Base-by-base conservation (phyloP, 2,797 vertebrate genomes). In the Sciaenops ocellatus region DNA sequence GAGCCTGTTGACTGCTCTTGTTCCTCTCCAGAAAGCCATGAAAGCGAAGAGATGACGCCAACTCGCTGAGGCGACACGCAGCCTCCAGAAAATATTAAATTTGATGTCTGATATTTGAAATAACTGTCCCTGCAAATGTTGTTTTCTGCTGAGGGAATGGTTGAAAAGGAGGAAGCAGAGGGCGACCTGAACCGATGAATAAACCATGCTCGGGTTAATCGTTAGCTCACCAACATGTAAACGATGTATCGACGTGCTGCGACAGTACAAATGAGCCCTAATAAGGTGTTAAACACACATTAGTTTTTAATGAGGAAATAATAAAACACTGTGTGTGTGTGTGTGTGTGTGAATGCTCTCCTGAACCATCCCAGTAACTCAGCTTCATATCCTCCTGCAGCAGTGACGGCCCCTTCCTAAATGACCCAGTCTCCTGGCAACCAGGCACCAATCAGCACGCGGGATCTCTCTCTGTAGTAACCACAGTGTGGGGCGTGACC, bases 401-500 rank as follows among this genome's bases (percentile, higher is more conserved):
- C 95, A 97, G 96, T 94, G 97, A 98, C 96, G 95, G 96, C 96
- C 96, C 97, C 94, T 99, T 97, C 92, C 95, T 97, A 84, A 97
- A 98, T 75, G 97, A 98, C 91, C 92, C 94, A 93, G 93, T 95
- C 92, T 94, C 95, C 94, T 95, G 98, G 98, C 98, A 98, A 95
- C 98, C 96, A 90, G 97, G 94, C 87, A 95, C 96, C 96, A 96
- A 96, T 95, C 97, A 98, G 95, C 97, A 97, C 1, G 84, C 97
- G 67, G 97, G 97, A 93, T 97, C 97, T 91, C 97, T 98, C 90
- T 98, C 98, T 34, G 97, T 98, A 94, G 98, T 99, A 95, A 99
- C 98, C 87, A 99, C 97, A 26, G 97, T 98, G 95, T 99, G 97
- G 98, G 98, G 98, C 86, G 96, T 99, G 80, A 97, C 97, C 96